Evolutionary conservation across 2,888 invertebrate genomes (phyloP).

Genomic region (Ennomos quercinarius): DNA sequence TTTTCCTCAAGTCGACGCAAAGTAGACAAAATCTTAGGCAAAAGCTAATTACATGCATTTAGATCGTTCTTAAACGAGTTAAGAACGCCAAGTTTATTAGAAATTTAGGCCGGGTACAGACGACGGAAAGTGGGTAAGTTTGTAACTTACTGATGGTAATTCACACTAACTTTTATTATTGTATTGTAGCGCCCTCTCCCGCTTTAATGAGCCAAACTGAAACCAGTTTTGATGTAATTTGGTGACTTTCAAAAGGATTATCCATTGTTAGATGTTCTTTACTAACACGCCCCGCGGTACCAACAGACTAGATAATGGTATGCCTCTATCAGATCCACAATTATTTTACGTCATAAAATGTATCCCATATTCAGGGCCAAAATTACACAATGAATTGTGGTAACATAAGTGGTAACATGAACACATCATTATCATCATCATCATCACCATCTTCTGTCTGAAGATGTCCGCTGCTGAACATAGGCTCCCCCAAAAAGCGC

Average conservation of each 20-base stretch:
- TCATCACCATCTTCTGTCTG: too few relatives aligned
- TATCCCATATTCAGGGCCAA: too few relatives aligned
- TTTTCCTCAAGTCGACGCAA: slow-evolving; percentile 15
- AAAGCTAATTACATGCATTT: slow-evolving; percentile 42
- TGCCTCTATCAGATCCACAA: too few relatives aligned
- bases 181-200: slow-evolving; percentile 34
- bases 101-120: slow-evolving; percentile 42
- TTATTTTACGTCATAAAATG: too few relatives aligned
- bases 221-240: slow-evolving; percentile 26
- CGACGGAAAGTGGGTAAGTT: slow-evolving; percentile 46
- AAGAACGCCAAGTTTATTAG: slow-evolving; percentile 44
- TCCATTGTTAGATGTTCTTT: not conserved
- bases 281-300: not conserved
- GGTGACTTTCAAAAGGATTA: slow-evolving; percentile 21
- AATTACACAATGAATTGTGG: not conserved
- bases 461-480: too few relatives aligned
- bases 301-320: too few relatives aligned
- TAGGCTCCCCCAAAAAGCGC: too few relatives aligned
- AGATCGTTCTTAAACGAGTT: slow-evolving; percentile 34
- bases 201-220: slow-evolving; percentile 26
- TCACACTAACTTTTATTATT: slow-evolving; percentile 48
- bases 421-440: too few relatives aligned
- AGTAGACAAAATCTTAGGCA: slow-evolving; percentile 20
- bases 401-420: too few relatives aligned
- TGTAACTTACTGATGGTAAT: slow-evolving; percentile 46